A percentile compares a stretch with the other conserved stretches of the same genome.
Evolutionary conservation across 1,140 invertebrate genomes (phyloP).

Genomic region (Diachasma alloeum): DNA sequence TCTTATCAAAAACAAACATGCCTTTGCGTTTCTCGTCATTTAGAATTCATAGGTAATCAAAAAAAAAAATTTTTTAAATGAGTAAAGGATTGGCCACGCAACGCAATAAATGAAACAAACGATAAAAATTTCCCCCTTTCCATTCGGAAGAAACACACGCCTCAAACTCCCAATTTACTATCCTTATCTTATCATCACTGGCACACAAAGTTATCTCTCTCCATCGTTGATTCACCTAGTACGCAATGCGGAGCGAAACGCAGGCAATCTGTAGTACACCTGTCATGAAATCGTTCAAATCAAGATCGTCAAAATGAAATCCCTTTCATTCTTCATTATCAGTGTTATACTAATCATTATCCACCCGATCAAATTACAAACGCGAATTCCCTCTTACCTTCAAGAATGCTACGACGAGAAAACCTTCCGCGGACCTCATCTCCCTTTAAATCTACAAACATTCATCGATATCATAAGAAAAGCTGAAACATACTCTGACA

Average conservation of each 20-base stretch:
- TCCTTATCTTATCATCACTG: conserved; percentile 31
- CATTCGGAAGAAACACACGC: not conserved
- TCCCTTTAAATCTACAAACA: conserved; percentile 64
- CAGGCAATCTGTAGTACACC: not conserved
- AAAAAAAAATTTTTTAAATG: no score
- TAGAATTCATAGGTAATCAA: no score
- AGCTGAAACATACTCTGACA: conserved; percentile 59
- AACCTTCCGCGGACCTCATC: conserved; percentile 42
- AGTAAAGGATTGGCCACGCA: no score
- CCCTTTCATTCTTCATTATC: not conserved
- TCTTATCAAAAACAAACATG: no score
- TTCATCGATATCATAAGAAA: conserved; percentile 67
- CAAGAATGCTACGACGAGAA: conserved; percentile 64
- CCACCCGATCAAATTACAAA: conserved; percentile 24
- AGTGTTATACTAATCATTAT: conserved; percentile 10
- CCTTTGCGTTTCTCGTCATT: no score
- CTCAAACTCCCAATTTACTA: not conserved
- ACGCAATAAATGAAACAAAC: not conserved
- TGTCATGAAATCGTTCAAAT: not conserved
- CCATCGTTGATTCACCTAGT: conserved; percentile 22
- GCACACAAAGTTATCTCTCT: conserved; percentile 10
- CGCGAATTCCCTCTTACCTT: conserved; percentile 60
- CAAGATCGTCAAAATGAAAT: not conserved
- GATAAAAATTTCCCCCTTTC: not conserved
- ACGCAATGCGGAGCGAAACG: not conserved